Percentiles rank a stretch among this genome's conserved stretches.
Conservation (phyloP, 2,888 invertebrate genomes). For the Polyploca ridens region DNA sequence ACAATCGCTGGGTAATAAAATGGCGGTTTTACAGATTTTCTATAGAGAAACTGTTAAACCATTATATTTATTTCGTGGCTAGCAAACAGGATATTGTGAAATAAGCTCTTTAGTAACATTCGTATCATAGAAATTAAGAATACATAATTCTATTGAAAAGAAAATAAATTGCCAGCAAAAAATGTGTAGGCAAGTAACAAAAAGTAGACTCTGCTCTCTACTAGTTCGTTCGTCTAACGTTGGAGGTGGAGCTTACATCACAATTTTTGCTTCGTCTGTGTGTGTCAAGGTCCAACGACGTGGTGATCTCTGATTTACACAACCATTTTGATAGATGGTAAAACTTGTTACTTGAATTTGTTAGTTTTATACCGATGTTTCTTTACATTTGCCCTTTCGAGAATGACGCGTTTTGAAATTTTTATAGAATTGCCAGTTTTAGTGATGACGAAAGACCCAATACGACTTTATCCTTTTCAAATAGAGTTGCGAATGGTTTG, state of each 20-base stretch:
- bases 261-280: constrained; percentile 43
- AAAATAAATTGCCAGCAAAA: not conserved
- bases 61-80: too few relatives aligned
- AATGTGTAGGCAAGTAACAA: constrained; percentile 3
- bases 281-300: constrained; percentile 56
- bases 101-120: too few relatives aligned
- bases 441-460: too few relatives aligned
- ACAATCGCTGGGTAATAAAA: too few relatives aligned
- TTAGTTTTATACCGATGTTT: not conserved
- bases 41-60: too few relatives aligned
- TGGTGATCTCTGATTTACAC: constrained; percentile 51
- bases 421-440: not conserved
- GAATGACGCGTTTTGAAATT: not conserved
- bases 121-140: too few relatives aligned
- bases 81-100: too few relatives aligned
- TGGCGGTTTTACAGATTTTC: too few relatives aligned
- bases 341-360: not conserved
- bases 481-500: too few relatives aligned
- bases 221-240: constrained; percentile 30
- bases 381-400: not conserved
- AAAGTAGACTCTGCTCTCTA: not conserved
- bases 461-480: too few relatives aligned
- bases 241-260: constrained; percentile 37
- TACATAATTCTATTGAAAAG: not conserved
- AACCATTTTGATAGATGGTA: constrained; percentile 27